These are phyloP conservation scores for Nasua narica DNA, from an alignment of 2,797 vertebrate species.

Conservation along the genomic window DNA sequence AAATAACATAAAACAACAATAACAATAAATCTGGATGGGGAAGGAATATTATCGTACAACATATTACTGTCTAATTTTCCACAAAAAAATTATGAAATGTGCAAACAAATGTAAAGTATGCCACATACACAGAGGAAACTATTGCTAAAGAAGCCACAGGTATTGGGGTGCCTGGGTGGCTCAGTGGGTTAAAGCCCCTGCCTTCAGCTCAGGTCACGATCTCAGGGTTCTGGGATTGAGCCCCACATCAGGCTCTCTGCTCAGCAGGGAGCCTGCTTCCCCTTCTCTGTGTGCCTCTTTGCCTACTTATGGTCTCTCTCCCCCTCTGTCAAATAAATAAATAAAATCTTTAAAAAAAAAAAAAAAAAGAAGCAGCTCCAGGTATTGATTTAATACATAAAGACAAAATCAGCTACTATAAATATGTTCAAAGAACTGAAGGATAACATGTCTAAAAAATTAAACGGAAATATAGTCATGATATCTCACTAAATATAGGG, in stretches of 20 bases:
- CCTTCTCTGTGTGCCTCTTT: no score
- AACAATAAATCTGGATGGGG: neutral
- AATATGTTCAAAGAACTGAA: neutral
- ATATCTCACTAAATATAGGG: neutral
- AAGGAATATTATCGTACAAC: neutral
- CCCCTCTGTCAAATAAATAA: no score
- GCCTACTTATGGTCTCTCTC: no score
- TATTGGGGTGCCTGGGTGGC: no score
- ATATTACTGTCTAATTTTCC: neutral
- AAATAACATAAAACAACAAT: neutral
- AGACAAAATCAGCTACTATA: neutral
- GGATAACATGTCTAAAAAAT: neutral
- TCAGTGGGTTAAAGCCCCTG: no score
- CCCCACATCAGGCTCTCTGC: no score
- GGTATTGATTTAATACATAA: neutral
- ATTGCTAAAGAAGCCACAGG: neutral
- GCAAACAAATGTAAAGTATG: neutral
- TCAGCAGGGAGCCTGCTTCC: no score
- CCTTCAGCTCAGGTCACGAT: no score
- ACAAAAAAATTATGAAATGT: neutral
- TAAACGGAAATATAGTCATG: neutral
- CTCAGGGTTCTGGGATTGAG: no score
- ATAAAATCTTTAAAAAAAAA: no score
- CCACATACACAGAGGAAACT: neutral
- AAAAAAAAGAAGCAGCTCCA: no score